These are phyloP conservation scores for Fabriciana adippe DNA, from an alignment of 2,888 invertebrate genomes.

Conservation along the genomic window DNA sequence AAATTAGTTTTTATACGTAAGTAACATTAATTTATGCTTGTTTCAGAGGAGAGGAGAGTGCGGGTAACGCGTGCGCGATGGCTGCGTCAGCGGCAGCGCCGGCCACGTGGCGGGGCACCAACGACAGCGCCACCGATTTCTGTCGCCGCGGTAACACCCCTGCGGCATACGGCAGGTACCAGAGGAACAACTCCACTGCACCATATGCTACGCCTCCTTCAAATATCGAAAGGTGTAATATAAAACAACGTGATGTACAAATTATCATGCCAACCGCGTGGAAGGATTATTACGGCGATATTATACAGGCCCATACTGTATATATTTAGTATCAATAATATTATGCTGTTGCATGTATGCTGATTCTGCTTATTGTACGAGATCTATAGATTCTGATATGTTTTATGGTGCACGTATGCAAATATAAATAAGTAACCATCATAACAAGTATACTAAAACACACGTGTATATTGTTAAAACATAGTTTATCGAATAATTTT, in stretches of 20 bases:
- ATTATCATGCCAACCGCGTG: neutral
- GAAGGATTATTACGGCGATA: neutral
- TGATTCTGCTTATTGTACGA: no score
- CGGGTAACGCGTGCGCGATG: slow-evolving; percentile 71
- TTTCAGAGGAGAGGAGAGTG: slow-evolving; percentile 71
- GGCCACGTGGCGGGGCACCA: slow-evolving; percentile 77
- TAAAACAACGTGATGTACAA: slow-evolving; percentile 19
- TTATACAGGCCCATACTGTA: neutral
- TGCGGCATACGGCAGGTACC: slow-evolving; percentile 81
- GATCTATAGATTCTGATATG: no score
- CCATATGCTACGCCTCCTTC: slow-evolving; percentile 75
- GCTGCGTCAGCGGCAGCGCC: slow-evolving; percentile 76
- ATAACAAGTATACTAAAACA: no score
- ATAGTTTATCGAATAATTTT: no score
- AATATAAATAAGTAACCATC: no score
- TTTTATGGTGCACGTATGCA: no score
- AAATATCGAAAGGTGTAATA: slow-evolving; percentile 68
- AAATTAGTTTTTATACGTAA: neutral
- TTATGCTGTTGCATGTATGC: neutral
- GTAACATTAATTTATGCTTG: slow-evolving; percentile 10
- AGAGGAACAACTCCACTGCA: slow-evolving; percentile 77
- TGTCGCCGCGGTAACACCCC: slow-evolving; percentile 79
- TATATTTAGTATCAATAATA: neutral
- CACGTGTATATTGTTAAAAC: no score
- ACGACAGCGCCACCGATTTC: slow-evolving; percentile 76